Evolutionary conservation across 2,113 vertebrate genomes (phyloP).

Genomic region (Eptesicus fuscus): DNA sequence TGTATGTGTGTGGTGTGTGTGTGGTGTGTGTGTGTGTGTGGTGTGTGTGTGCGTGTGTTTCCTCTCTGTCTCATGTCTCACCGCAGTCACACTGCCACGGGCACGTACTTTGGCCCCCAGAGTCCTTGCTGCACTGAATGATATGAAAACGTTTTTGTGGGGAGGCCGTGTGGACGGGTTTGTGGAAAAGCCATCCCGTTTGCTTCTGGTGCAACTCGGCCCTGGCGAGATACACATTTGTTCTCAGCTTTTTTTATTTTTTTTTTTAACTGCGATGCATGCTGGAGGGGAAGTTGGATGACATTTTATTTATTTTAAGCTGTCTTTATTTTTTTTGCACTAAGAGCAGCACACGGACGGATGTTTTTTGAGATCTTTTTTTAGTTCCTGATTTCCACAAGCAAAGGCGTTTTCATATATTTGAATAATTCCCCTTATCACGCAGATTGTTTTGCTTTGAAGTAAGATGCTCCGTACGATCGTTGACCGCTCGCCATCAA

Average conservation of each 20-base stretch:
- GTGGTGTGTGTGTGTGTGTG: no score
- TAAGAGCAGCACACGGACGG: conserved; percentile 31
- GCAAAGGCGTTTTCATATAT: conserved; percentile 5
- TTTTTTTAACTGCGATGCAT: neutral
- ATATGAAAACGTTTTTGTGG: neutral
- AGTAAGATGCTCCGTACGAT: neutral
- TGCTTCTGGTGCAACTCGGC: neutral
- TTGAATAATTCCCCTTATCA: conserved; percentile 25
- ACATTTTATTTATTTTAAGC: conserved; percentile 68
- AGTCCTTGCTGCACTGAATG: neutral
- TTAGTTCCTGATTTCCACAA: conserved; percentile 46
- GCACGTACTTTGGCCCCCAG: neutral
- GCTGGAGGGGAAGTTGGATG: conserved; percentile 40
- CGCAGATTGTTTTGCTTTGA: conserved; percentile 24
- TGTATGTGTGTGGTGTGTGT: no score
- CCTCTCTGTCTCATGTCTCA: neutral
- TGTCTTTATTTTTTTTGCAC: conserved; percentile 41
- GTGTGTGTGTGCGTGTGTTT: neutral
- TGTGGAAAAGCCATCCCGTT: conserved; percentile 16
- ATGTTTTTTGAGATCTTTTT: conserved; percentile 50
- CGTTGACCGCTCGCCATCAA: neutral
- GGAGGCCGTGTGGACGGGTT: neutral
- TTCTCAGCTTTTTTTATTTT: neutral
- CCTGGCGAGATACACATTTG: neutral
- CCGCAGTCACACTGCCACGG: neutral